These are phyloP conservation scores for Drosophila hydei DNA, from an alignment of 1,140 invertebrate species.

Conservation along the genomic window DNA sequence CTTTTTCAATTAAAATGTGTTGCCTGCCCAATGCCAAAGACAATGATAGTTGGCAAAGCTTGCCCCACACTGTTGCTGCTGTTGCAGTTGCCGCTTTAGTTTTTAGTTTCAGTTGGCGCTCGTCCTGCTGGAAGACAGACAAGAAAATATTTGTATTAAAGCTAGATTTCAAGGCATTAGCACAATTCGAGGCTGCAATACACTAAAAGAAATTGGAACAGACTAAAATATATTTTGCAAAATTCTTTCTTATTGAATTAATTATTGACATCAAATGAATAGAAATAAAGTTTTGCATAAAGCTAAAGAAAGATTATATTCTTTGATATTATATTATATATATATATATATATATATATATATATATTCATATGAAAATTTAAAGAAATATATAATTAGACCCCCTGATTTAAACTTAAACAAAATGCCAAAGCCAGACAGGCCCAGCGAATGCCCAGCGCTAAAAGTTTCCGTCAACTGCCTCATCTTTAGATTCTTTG, in stretches of 20 bases:
- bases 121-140: slow-evolving; percentile 22
- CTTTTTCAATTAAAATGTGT: slow-evolving; percentile 76
- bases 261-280: too few species aligned
- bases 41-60: slow-evolving; percentile 49
- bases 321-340: too few species aligned
- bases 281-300: too few species aligned
- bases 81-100: slow-evolving; percentile 13
- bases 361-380: too few species aligned
- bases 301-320: too few species aligned
- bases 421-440: not conserved
- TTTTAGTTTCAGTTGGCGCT: slow-evolving; percentile 7
- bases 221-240: too few species aligned
- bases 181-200: not conserved
- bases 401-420: not conserved
- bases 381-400: too few species aligned
- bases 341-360: not conserved
- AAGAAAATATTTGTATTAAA: slow-evolving; percentile 6
- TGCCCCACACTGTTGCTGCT: slow-evolving; percentile 16
- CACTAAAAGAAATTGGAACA: not conserved
- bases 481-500: slow-evolving; percentile 7
- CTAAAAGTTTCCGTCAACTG: not conserved
- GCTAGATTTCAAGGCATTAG: not conserved
- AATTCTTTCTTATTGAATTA: too few species aligned
- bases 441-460: not conserved
- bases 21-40: slow-evolving; percentile 60